Evolutionary conservation across 2,797 vertebrate species (phyloP).

Genomic region (Sciurus vulgaris): DNA sequence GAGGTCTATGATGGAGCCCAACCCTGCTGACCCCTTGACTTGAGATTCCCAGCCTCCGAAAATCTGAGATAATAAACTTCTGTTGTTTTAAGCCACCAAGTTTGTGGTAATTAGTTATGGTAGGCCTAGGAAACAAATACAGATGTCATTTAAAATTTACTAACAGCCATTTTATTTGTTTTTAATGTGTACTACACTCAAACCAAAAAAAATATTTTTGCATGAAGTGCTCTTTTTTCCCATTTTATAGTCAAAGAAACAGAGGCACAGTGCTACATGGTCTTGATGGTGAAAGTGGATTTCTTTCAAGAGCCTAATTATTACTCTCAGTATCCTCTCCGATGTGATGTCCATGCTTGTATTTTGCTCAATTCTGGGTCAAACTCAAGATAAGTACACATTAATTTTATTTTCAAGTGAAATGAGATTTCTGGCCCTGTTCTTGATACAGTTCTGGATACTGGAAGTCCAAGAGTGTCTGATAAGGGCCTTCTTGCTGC

Average conservation of each 20-base stretch:
- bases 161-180: not conserved
- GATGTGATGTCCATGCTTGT: not conserved
- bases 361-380: conserved; percentile 33
- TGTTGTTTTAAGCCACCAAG: no score
- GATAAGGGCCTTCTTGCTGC: no score
- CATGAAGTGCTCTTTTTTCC: not conserved
- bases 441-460: not conserved
- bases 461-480: no score
- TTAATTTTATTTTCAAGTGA: not conserved
- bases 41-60: no score
- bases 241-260: no score
- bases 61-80: no score
- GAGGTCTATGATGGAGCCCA: not conserved
- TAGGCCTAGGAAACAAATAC: no score
- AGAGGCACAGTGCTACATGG: no score
- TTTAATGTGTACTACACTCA: not conserved
- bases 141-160: no score
- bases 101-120: not conserved
- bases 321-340: not conserved
- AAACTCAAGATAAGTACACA: not conserved
- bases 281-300: not conserved
- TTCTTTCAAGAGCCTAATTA: not conserved
- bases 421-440: conserved; percentile 4
- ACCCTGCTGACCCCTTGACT: not conserved
- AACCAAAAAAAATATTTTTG: no score